Evolutionary conservation across 2,113 vertebrate genomes (phyloP).

Genomic region (Cichladusa arquata): DNA sequence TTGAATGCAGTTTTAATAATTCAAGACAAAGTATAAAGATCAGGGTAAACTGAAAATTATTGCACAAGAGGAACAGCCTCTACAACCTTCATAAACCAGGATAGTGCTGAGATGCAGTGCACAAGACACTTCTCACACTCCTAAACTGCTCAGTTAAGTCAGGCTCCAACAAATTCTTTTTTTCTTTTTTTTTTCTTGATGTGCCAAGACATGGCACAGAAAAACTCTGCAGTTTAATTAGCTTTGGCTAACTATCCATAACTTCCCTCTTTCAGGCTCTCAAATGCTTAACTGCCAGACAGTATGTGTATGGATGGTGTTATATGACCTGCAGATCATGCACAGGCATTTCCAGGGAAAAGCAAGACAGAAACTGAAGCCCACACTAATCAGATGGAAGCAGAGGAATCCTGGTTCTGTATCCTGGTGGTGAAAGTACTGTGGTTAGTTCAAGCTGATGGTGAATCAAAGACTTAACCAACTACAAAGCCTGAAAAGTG

Average conservation of each 20-base stretch:
- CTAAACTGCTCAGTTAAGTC: neutral
- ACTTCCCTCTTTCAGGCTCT: neutral
- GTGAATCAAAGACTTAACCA: neutral
- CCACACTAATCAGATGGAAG: neutral
- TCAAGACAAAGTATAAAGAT: neutral
- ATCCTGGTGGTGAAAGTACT: neutral
- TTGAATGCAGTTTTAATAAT: neutral
- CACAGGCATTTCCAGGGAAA: neutral
- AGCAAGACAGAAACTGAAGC: neutral
- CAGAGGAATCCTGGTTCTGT: neutral
- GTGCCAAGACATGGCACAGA: neutral
- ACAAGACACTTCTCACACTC: rapidly evolving
- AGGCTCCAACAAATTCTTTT: neutral
- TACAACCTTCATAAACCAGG: neutral
- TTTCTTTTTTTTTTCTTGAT: too few species aligned
- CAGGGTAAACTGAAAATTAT: neutral
- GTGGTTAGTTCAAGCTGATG: neutral
- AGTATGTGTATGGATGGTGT: rapidly evolving
- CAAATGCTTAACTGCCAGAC: neutral
- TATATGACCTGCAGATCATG: neutral
- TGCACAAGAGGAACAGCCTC: neutral
- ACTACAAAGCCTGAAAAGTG: neutral
- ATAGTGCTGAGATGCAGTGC: rapidly evolving
- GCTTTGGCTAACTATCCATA: neutral
- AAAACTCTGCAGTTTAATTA: neutral